Evolutionary conservation across 2,797 vertebrate species (phyloP).

Genomic region (Macropodus opercularis): DNA sequence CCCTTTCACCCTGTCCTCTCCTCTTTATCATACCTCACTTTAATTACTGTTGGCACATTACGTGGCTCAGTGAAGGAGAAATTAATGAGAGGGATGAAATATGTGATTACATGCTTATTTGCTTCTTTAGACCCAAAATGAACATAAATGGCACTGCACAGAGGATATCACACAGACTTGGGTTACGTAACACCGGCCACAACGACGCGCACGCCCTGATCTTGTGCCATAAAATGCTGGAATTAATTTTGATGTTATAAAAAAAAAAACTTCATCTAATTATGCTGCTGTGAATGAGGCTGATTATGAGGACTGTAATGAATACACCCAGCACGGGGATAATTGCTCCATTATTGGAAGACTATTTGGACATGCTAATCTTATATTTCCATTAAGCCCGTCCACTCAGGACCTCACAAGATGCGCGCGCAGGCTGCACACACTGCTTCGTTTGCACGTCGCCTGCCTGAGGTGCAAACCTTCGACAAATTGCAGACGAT

Average conservation of each 20-base stretch:
- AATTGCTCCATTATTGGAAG: constrained; percentile 18
- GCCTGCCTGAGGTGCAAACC: constrained; percentile 22
- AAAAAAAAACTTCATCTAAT: constrained; percentile 41
- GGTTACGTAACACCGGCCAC: constrained; percentile 6
- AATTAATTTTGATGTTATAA: constrained; percentile 25
- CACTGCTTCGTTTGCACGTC: constrained; percentile 23
- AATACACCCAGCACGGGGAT: constrained; percentile 14
- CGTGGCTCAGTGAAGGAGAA: constrained; percentile 29
- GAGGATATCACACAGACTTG: constrained; percentile 5
- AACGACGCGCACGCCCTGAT: neutral
- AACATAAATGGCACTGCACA: constrained; percentile 26
- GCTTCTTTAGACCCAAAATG: constrained; percentile 33
- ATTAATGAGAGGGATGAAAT: constrained; percentile 58
- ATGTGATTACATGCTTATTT: constrained; percentile 54
- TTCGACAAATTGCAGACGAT: constrained; percentile 26
- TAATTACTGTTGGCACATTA: constrained; percentile 54
- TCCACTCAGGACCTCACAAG: constrained; percentile 7
- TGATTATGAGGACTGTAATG: constrained; percentile 23
- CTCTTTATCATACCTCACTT: constrained; percentile 52
- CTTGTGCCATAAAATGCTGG: constrained; percentile 5
- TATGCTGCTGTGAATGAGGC: constrained; percentile 13
- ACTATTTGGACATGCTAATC: constrained; percentile 10
- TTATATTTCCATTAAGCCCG: constrained; percentile 5
- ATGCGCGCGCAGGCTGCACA: constrained; percentile 7
- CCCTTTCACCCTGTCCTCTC: constrained; percentile 41